phyloP scores from a whole-genome alignment of 2,797 vertebrate genomes.

The Hephaestus fuliginosus region DNA sequence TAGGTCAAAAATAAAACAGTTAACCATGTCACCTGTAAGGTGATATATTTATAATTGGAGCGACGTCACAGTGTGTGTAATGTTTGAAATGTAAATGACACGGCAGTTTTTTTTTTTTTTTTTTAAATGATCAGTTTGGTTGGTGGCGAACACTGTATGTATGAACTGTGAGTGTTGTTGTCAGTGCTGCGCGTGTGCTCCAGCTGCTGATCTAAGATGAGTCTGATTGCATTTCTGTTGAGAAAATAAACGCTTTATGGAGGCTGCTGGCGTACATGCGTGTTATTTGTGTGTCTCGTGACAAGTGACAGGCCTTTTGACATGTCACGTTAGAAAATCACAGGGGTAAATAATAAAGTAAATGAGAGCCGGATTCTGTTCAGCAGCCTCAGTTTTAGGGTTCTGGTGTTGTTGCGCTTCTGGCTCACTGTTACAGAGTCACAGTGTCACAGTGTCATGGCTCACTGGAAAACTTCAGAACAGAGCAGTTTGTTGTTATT shows the following conservation, averaged over 20 bases:
- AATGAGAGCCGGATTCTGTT: neutral
- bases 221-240: constrained; percentile 32
- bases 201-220: constrained; percentile 21
- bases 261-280: neutral
- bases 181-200: constrained; percentile 32
- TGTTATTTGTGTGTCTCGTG: constrained; percentile 25
- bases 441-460: neutral
- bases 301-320: neutral
- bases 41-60: constrained; percentile 23
- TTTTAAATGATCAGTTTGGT: constrained; percentile 22
- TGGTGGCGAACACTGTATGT: neutral
- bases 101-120: neutral
- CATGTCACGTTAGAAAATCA: neutral
- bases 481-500: neutral
- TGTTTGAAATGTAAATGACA: constrained; percentile 24
- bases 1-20: constrained; percentile 47
- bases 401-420: neutral
- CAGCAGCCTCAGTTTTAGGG: neutral
- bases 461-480: neutral
- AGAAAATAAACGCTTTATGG: constrained; percentile 57
- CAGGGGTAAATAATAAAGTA: neutral
- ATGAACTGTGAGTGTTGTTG: constrained; percentile 7
- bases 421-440: no score
- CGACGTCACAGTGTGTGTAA: neutral
- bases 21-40: constrained; percentile 11